Evolutionary conservation across 1,140 invertebrate genomes (phyloP).

Genomic region (Paralvinella palmiformis): DNA sequence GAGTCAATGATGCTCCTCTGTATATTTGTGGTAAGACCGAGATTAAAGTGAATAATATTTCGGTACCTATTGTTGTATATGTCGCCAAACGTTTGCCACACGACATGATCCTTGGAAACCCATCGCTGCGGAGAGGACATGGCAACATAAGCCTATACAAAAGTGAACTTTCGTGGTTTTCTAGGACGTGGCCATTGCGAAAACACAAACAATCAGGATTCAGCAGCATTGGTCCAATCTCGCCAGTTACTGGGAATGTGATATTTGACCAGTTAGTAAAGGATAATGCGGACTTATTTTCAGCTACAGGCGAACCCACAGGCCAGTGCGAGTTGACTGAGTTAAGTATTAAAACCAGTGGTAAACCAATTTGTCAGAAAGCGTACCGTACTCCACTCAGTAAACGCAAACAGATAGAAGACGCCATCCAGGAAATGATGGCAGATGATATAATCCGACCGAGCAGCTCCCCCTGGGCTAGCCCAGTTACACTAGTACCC

Average conservation of each 20-base stretch:
- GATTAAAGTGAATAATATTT: background rate
- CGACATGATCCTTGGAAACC: background rate
- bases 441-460: background rate
- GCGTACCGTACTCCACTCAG: background rate
- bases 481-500: conserved; percentile 30
- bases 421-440: background rate
- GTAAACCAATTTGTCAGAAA: background rate
- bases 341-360: background rate
- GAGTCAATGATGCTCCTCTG: background rate
- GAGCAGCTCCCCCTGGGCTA: conserved; percentile 26
- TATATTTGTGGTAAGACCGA: background rate
- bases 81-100: background rate
- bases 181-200: background rate
- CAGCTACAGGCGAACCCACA: background rate
- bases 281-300: too few species aligned
- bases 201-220: background rate
- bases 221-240: background rate
- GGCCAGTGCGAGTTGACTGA: background rate
- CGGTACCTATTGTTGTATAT: background rate
- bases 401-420: background rate
- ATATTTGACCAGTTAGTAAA: background rate
- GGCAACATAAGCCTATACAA: background rate
- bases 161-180: background rate
- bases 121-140: background rate
- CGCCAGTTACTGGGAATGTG: background rate